A percentile compares a stretch with the other conserved stretches of the same genome.
Conservation (phyloP, 2,888 invertebrate genomes). For the Macrophya alboannulata region DNA sequence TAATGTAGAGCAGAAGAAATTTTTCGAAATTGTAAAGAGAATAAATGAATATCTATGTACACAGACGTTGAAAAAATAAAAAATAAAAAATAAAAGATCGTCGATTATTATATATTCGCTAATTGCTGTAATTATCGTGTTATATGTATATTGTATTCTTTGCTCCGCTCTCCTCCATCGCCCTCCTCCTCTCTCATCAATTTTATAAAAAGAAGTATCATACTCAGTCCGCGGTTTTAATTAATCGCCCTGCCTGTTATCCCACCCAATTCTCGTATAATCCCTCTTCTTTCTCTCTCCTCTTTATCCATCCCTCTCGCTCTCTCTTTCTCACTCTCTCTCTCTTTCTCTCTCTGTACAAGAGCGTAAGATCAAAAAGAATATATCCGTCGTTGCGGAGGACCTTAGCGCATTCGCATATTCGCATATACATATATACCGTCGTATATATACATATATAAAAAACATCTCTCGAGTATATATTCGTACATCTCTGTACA, state of each 20-base stretch:
- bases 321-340: neutral
- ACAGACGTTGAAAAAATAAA: no score
- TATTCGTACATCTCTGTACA: no score
- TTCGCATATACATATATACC: neutral
- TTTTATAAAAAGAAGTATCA: neutral
- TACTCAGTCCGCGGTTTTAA: neutral
- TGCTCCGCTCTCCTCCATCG: neutral
- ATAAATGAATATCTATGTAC: no score
- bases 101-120: no score
- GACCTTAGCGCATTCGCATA: neutral
- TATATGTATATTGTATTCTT: neutral
- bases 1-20: no score
- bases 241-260: neutral
- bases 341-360: neutral
- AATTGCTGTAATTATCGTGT: neutral
- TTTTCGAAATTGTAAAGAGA: no score
- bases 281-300: neutral
- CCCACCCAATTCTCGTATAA: neutral
- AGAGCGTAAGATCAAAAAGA: constrained; percentile 8
- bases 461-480: no score
- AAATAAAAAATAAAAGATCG: no score
- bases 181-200: neutral
- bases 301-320: neutral
- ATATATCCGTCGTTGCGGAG: neutral
- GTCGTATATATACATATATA: no score